These are phyloP conservation scores for Serripes groenlandicus DNA, from an alignment of 2,888 invertebrate species.

Conservation along the genomic window DNA sequence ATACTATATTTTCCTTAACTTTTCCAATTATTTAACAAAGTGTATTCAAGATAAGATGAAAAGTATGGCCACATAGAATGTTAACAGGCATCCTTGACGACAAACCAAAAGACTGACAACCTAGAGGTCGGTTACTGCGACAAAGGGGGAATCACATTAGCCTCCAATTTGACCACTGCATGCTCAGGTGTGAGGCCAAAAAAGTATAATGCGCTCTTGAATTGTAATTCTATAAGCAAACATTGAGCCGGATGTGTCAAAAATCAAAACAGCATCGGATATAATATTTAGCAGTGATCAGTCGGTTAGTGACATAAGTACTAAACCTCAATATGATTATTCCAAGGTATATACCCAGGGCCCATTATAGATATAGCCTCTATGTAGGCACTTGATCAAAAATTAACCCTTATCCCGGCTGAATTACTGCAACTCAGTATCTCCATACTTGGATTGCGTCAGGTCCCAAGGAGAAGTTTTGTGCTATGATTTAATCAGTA, in stretches of 20 bases:
- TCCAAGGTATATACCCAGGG: too few relatives aligned
- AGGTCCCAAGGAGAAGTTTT: too few relatives aligned
- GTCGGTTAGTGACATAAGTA: too few relatives aligned
- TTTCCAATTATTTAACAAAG: neutral
- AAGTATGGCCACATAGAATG: too few relatives aligned
- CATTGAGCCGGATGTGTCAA: neutral
- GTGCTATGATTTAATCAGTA: too few relatives aligned
- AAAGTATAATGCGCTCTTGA: too few relatives aligned
- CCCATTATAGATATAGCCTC: neutral
- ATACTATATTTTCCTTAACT: neutral
- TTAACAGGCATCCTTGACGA: too few relatives aligned
- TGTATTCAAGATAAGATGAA: neutral
- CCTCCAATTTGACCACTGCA: neutral
- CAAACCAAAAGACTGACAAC: too few relatives aligned
- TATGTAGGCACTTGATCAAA: neutral
- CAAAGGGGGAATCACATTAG: neutral
- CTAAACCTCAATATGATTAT: too few relatives aligned
- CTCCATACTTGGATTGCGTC: too few relatives aligned
- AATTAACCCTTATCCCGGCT: too few relatives aligned
- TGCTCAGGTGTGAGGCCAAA: constrained; percentile 2
- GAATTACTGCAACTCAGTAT: too few relatives aligned
- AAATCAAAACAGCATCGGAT: neutral
- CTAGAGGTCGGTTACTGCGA: neutral
- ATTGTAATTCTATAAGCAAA: neutral
- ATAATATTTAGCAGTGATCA: neutral